Evolutionary conservation across 2,888 invertebrate species (phyloP).

Genomic region (Drosophila putrida): DNA sequence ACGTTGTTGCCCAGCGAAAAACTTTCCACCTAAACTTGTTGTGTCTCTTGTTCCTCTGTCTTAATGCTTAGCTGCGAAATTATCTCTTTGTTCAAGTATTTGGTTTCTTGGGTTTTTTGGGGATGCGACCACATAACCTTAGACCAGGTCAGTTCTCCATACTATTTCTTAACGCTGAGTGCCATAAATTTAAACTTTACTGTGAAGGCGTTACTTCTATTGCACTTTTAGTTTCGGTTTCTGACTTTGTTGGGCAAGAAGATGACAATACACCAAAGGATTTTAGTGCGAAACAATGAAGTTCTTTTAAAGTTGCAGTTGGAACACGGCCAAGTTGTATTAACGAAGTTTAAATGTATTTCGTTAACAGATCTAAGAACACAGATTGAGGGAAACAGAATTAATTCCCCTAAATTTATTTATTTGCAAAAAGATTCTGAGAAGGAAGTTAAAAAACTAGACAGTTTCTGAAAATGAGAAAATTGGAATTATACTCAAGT

Average conservation of each 20-base stretch:
- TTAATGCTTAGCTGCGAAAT: conserved; percentile 54
- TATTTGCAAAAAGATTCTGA: too few relatives aligned
- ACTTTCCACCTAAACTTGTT: conserved; percentile 57
- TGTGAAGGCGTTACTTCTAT: conserved; percentile 26
- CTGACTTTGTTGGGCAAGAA: neutral
- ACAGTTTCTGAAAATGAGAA: too few relatives aligned
- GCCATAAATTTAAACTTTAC: conserved; percentile 59
- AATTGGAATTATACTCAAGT: too few relatives aligned
- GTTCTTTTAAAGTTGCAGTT: conserved; percentile 5
- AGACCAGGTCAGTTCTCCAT: conserved; percentile 41
- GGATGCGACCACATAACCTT: conserved; percentile 15
- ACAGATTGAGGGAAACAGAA: neutral
- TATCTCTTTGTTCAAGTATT: conserved; percentile 52
- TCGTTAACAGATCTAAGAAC: neutral
- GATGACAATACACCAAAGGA: conserved; percentile 1
- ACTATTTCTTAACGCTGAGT: conserved; percentile 7
- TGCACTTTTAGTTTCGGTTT: conserved; percentile 1
- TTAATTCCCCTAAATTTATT: too few relatives aligned
- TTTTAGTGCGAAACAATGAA: conserved; percentile 44
- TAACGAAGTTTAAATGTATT: conserved; percentile 1
- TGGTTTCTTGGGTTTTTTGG: conserved; percentile 24
- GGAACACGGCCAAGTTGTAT: conserved; percentile 11
- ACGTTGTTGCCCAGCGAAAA: conserved; percentile 53
- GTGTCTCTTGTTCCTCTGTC: conserved; percentile 16
- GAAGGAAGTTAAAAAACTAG: too few relatives aligned